Conservation (phyloP, 2,888 invertebrate species). For the Noctua janthina region DNA sequence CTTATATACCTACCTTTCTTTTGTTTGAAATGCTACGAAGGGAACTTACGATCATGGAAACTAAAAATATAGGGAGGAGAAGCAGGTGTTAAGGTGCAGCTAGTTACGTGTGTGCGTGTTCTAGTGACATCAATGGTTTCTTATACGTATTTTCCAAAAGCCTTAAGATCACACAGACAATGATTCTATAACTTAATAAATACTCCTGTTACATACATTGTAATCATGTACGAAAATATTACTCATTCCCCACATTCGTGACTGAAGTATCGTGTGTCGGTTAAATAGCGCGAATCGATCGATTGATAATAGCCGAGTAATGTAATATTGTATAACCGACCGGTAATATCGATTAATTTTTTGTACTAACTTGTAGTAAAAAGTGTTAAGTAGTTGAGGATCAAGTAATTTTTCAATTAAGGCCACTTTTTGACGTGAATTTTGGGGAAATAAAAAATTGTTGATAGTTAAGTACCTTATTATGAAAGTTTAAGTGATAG, state of each 20-base stretch:
- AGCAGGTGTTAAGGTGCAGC: background rate
- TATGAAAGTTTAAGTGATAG: background rate
- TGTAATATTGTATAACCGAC: constrained; percentile 61
- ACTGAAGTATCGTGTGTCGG: constrained; percentile 51
- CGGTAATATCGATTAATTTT: constrained; percentile 53
- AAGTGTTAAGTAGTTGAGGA: constrained; percentile 35
- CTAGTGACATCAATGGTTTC: background rate
- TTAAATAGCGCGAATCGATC: constrained; percentile 56
- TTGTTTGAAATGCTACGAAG: background rate
- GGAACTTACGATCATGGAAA: background rate
- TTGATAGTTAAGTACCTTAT: background rate
- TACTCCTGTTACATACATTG: background rate
- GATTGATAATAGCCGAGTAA: constrained; percentile 53
- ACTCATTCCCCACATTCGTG: constrained; percentile 47
- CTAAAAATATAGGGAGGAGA: background rate
- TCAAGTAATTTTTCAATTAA: constrained; percentile 31
- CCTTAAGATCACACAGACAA: background rate
- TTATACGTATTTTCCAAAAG: background rate
- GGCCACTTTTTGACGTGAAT: background rate
- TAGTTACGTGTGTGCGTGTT: background rate
- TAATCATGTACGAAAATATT: constrained; percentile 12
- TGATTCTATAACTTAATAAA: background rate
- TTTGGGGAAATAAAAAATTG: background rate
- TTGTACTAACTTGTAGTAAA: constrained; percentile 29
- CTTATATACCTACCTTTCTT: background rate